Base-by-base conservation (phyloP, 2,888 invertebrate genomes). In the Allophyes oxyacanthae region DNA sequence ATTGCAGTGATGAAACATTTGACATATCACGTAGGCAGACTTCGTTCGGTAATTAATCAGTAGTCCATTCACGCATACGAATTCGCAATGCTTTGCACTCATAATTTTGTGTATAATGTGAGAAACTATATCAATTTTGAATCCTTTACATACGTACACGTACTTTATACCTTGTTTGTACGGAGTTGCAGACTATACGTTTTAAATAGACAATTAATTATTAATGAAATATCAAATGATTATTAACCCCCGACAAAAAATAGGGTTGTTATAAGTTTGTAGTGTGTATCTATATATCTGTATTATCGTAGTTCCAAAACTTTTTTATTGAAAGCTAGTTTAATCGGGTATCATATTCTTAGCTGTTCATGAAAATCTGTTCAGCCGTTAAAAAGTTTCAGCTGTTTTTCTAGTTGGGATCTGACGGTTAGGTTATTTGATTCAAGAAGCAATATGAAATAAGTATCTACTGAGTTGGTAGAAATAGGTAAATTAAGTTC, bases 21-120 rank as follows among this genome's bases (percentile, higher is more conserved):
- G 79, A 73, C 79, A 77, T 78, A 77, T 77, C 79, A 75, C 78
- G 79, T 80, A 72, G 58, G 61, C 62, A 72, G 65, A 72, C 56
- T 61, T 62, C 55, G 49, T 50, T 46, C 60, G 68, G 64, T 78
- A 79, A 83, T 83, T 79, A 79, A 82, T 82, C 80, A 77, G 78
- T 68, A 82, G 66, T 73, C 78, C 51, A 58, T 63, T 65, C 82
- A 81, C 82, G 79, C 74, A 59, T 67, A 46, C 60, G 64, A 66
- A 68, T 77, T 74, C 72, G 60, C 66, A 72, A 70, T 70, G 71
- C 75, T 71, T 59, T 74, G 70, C 73, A 74, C 72, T 78, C 64
- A 75, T 75, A 74, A 71, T 73, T 72, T 49, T 52, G 25, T 30
- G 28, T 10, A 25, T 51, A 50, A 69, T 8, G 28, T 51, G 56